Conservation (phyloP, 2,113 vertebrate genomes). For the Theristicus caerulescens region DNA sequence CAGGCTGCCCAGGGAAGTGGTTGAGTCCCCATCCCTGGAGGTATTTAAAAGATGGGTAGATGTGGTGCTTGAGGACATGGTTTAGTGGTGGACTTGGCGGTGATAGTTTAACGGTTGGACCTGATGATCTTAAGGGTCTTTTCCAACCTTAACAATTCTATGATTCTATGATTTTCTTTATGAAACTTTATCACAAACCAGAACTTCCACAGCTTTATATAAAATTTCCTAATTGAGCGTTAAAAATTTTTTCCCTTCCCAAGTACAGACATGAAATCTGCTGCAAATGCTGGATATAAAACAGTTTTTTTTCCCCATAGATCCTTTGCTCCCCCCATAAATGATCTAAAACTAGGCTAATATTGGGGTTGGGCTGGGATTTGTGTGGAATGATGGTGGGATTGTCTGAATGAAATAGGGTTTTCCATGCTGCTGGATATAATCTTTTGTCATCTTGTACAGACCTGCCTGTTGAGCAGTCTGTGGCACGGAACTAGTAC, state of each 20-base stretch:
- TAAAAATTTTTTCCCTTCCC: neutral
- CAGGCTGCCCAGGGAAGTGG: too few relatives aligned
- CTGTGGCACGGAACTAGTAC: neutral
- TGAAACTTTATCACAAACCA: neutral
- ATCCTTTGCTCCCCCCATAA: neutral
- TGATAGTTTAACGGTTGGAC: too few relatives aligned
- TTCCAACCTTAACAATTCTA: too few relatives aligned
- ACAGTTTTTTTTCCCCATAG: neutral
- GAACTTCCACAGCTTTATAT: neutral
- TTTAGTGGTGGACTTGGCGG: too few relatives aligned
- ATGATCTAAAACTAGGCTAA: neutral
- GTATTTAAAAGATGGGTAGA: too few relatives aligned
- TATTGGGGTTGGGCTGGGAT: neutral
- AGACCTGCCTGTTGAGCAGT: accelerated
- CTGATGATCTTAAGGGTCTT: too few relatives aligned
- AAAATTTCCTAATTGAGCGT: neutral
- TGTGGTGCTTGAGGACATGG: too few relatives aligned
- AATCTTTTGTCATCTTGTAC: neutral
- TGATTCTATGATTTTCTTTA: neutral
- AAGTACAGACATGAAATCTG: neutral
- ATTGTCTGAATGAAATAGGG: neutral
- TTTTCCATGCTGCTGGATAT: neutral
- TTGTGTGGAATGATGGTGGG: neutral
- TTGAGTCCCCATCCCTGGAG: too few relatives aligned
- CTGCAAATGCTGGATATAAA: neutral